phyloP scores from a whole-genome alignment of 2,888 invertebrate species.

The Parthenolecanium corni region DNA sequence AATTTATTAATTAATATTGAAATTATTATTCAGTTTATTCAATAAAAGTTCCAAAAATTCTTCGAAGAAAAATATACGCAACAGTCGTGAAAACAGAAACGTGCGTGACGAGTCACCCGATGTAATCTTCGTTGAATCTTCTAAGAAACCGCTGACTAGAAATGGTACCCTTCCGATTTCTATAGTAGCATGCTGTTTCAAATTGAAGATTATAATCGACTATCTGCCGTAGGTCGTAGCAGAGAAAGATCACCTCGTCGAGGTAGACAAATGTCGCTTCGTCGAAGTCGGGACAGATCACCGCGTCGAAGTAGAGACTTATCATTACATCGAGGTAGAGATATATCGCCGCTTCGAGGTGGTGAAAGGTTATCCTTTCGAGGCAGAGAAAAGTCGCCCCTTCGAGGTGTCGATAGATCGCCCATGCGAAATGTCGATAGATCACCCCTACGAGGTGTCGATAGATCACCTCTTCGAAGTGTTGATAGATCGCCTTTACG shows the following conservation, averaged over 20 bases:
- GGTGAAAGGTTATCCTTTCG: too few relatives aligned
- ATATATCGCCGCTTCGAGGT: too few relatives aligned
- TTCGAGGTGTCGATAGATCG: too few relatives aligned
- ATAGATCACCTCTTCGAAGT: too few relatives aligned
- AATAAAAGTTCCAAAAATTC: conserved; percentile 31
- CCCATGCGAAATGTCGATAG: too few relatives aligned
- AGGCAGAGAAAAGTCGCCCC: too few relatives aligned
- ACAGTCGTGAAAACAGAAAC: neutral
- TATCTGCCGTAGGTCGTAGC: neutral
- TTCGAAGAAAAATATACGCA: conserved; percentile 30
- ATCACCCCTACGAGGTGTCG: too few relatives aligned
- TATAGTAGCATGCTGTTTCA: neutral
- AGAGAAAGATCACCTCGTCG: neutral
- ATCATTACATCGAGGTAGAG: too few relatives aligned
- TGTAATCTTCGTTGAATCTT: neutral
- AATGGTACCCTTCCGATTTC: neutral
- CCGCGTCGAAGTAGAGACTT: too few relatives aligned
- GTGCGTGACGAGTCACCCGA: conserved; percentile 10
- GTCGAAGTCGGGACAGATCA: too few relatives aligned
- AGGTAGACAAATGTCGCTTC: too few relatives aligned
- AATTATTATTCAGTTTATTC: conserved; percentile 29
- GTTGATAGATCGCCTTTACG: too few relatives aligned
- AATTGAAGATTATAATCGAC: neutral
- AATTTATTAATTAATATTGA: neutral
- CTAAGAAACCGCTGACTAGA: neutral